Base-by-base conservation (phyloP, 2,888 invertebrate genomes). In the Eristalis arbustorum region DNA sequence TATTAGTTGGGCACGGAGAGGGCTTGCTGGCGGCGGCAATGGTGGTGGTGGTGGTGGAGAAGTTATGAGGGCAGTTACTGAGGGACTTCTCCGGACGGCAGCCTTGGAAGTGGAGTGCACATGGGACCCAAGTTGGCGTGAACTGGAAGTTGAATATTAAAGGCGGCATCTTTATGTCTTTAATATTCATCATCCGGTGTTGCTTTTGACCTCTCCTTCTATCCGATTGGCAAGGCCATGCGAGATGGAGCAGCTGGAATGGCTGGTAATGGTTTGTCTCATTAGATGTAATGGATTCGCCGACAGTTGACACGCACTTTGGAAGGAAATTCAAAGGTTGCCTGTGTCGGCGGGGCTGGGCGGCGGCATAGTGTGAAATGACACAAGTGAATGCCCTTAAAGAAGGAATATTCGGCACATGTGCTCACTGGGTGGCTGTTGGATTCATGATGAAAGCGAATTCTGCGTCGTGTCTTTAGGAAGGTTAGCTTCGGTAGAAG, bases 221-320 rank as follows among this genome's bases (percentile, higher is more conserved):
- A 18, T 49, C 8, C 18, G 18, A 49, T n/a, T 49, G 6, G 6
- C 49, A 49, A 22, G 49, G 49, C 18, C 49, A n/a, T 14, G 66
- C 11, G 28, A n/a, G 23, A n/a, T 28, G 1, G 10, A 10, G n/a
- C n/a, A 23, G 42, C n/a, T 42, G 42, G n/a, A 25, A n/a, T 28
- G 66, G n/a, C 40, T 42, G 23, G 66, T 66, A 66, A 66, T 66
- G 66, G 28, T 40, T 25, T 42, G 25, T 66, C 42, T 66, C 66
- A 66, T 66, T 66, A 66, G n/a, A 42, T 23, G 25, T 66, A 28
- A 66, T 66, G 66, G 66, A 66, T 49, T 67, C 49, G 42, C 28
- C 28, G 49, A 42, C 49, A 49, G 18, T 49, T 49, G 18, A 18
- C 18, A 49, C 49, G 18, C 18, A 49, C 18, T 49, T 49, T 18